A percentile compares a stretch with the other conserved stretches of the same genome.
phyloP scores from a whole-genome alignment of 2,113 vertebrate genomes.

The Aythya baeri region DNA sequence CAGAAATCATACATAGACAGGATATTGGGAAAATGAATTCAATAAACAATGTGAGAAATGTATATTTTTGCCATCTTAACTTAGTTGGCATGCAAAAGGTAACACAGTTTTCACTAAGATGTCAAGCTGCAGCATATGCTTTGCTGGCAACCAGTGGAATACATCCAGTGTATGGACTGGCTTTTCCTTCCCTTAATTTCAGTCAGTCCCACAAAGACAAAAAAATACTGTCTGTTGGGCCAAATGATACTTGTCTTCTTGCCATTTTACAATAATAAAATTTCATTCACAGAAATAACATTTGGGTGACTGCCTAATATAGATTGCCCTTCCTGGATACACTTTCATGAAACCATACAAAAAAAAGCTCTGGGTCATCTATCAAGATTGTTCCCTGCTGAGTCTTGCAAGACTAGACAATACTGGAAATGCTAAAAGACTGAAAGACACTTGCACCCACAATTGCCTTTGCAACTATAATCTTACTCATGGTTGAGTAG shows the following conservation, averaged over 20 bases:
- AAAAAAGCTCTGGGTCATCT: neutral
- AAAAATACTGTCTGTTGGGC: neutral
- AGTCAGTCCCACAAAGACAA: neutral
- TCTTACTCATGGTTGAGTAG: neutral
- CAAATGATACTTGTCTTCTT: neutral
- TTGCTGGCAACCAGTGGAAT: neutral
- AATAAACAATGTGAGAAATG: neutral
- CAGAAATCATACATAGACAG: neutral
- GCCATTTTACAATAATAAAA: neutral
- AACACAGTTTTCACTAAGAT: neutral
- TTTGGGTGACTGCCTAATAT: neutral
- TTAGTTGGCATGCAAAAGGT: neutral
- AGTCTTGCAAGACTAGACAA: neutral
- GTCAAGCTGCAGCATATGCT: neutral
- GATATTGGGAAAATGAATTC: neutral
- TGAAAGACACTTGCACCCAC: neutral
- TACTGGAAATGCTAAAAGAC: neutral
- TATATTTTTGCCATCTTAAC: neutral
- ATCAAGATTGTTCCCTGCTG: neutral
- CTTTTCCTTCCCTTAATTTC: neutral
- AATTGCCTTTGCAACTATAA: neutral
- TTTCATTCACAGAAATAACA: neutral
- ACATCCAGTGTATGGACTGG: neutral
- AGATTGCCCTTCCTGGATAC: neutral
- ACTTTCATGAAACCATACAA: neutral